A percentile compares a stretch with the other conserved stretches of the same genome.
Evolutionary conservation across 2,113 vertebrate genomes (phyloP).

Genomic region (Nyctereutes procyonoides): DNA sequence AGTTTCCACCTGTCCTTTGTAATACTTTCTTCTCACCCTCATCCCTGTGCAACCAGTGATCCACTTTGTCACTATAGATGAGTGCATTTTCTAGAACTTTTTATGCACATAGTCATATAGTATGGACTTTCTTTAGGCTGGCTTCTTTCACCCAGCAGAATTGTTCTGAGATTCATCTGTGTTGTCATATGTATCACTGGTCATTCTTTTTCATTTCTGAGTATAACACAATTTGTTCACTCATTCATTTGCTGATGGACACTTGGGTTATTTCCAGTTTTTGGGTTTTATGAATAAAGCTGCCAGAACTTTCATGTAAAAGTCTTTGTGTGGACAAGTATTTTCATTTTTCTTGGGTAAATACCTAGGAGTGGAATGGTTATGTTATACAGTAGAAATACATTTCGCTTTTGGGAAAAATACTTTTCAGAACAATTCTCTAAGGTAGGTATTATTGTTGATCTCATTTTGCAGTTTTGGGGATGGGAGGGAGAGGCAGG

Average conservation of each 20-base stretch:
- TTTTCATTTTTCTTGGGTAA: not conserved
- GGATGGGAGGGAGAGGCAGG: too few species aligned
- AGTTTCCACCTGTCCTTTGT: not conserved
- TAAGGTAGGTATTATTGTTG: not conserved
- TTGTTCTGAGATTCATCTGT: not conserved
- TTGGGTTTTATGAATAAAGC: not conserved
- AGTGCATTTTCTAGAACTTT: not conserved
- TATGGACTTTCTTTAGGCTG: not conserved
- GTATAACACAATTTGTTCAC: not conserved
- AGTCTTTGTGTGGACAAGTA: not conserved
- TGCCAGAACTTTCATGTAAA: not conserved
- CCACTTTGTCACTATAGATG: not conserved
- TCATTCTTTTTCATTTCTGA: not conserved
- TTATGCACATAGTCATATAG: not conserved
- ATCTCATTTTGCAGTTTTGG: not conserved
- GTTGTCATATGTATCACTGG: not conserved
- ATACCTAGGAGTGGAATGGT: not conserved
- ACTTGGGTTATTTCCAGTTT: not conserved
- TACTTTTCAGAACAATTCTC: not conserved
- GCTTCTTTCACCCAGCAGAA: not conserved
- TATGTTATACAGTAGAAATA: not conserved
- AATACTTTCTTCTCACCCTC: not conserved
- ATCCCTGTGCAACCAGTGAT: not conserved
- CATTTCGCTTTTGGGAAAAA: not conserved
- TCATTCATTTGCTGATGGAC: not conserved